These are phyloP conservation scores for Halocynthia roretzi DNA, from an alignment of 23 tunicate genomes.

Conservation along the genomic window DNA sequence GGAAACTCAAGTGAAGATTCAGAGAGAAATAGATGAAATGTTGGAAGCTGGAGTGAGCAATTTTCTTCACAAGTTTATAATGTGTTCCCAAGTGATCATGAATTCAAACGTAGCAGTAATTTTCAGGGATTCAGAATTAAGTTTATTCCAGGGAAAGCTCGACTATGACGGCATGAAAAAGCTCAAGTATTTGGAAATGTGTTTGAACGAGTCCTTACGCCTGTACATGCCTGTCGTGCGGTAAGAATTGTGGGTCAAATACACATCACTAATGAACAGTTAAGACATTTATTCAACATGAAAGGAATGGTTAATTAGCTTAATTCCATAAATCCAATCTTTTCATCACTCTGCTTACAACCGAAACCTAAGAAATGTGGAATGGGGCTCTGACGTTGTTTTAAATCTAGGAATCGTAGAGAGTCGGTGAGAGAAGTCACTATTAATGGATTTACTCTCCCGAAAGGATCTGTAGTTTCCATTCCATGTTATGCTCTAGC, in stretches of 20 bases:
- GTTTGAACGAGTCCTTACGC: slow-evolving; percentile 13
- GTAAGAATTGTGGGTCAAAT: slow-evolving; percentile 9
- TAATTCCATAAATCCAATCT: no score
- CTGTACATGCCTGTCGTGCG: slow-evolving; percentile 9
- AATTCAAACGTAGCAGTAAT: no score
- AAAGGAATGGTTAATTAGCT: no score
- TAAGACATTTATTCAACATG: no score
- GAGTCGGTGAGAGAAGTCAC: slow-evolving; percentile 39
- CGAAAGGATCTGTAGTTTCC: slow-evolving; percentile 30
- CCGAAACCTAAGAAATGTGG: not conserved
- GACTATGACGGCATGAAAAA: slow-evolving; percentile 14
- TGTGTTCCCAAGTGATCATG: not conserved
- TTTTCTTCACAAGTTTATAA: not conserved
- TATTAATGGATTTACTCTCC: slow-evolving; percentile 52
- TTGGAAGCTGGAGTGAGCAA: slow-evolving; percentile 7
- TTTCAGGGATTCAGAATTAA: not conserved
- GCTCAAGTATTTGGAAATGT: slow-evolving; percentile 21
- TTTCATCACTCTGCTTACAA: no score
- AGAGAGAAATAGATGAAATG: slow-evolving; percentile 22
- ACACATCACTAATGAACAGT: no score
- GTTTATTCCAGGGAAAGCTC: slow-evolving; percentile 33
- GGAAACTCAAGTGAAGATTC: slow-evolving; percentile 9
- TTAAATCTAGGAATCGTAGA: slow-evolving; percentile 44
- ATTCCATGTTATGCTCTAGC: slow-evolving; percentile 54
- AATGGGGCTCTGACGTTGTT: not conserved